Percentiles rank a stretch among this genome's conserved stretches.
These are phyloP conservation scores for Lithophane ornitopus DNA, from an alignment of 2,888 invertebrate genomes.

Conservation along the genomic window DNA sequence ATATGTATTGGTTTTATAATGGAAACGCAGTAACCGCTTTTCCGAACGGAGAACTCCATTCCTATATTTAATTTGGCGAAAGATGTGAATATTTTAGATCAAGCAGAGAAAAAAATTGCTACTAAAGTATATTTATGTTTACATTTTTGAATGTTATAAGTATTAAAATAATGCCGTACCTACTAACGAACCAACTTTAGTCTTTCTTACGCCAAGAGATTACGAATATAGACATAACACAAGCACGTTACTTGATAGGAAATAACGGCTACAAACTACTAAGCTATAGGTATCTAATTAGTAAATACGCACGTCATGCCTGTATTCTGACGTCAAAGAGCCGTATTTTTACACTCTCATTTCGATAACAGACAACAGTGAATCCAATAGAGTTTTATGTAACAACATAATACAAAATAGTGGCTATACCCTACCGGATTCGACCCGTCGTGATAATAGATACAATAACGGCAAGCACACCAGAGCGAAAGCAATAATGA, in stretches of 20 bases:
- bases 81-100: neutral
- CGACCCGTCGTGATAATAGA: conserved; percentile 21
- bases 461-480: conserved; percentile 41
- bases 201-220: neutral
- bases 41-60: neutral
- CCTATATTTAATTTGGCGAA: neutral
- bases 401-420: conserved; percentile 18
- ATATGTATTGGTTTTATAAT: neutral
- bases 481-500: conserved; percentile 45
- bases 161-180: neutral
- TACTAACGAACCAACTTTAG: neutral
- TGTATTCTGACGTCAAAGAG: conserved; percentile 26
- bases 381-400: conserved; percentile 26
- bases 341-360: conserved; percentile 22
- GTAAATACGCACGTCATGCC: conserved; percentile 11
- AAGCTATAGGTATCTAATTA: neutral
- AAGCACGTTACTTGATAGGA: conserved; percentile 8
- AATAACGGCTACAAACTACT: neutral
- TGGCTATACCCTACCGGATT: conserved; percentile 20
- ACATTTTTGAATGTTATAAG: neutral
- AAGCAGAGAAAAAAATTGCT: neutral
- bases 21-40: neutral
- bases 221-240: neutral
- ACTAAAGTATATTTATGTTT: neutral
- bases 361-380: conserved; percentile 9